These are phyloP conservation scores for Aeoliscus strigatus DNA, from an alignment of 2,797 vertebrate species.

Conservation along the genomic window DNA sequence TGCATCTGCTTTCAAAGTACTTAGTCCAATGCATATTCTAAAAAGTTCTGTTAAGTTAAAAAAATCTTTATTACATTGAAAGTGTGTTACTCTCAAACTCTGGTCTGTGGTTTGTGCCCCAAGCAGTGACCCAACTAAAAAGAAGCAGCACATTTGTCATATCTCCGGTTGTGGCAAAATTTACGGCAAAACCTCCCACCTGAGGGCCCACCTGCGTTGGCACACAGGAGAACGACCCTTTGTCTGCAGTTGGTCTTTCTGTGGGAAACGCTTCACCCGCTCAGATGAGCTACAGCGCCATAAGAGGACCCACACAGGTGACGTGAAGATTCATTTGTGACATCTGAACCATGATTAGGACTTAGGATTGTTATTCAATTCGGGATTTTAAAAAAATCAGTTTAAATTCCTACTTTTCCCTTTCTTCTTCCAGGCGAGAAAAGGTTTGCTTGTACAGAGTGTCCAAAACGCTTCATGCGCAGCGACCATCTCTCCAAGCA, in stretches of 20 bases:
- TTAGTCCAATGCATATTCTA: no score
- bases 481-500: conserved; percentile 97
- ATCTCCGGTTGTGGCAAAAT: conserved; percentile 91
- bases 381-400: no score
- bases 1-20: no score
- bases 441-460: conserved; percentile 87
- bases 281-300: conserved; percentile 93
- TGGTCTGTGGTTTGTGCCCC: neutral
- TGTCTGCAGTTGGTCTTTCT: conserved; percentile 87
- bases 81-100: neutral
- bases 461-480: conserved; percentile 96
- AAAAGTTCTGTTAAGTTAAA: no score
- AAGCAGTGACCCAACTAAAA: conserved; percentile 85
- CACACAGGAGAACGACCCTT: conserved; percentile 95
- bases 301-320: conserved; percentile 92
- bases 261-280: conserved; percentile 92
- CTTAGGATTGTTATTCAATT: no score
- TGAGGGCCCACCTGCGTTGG: conserved; percentile 93
- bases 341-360: neutral
- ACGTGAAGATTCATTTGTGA: conserved; percentile 29
- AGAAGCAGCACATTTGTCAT: conserved; percentile 97
- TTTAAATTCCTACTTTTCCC: no score
- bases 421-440: conserved; percentile 81
- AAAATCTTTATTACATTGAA: neutral
- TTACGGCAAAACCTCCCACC: conserved; percentile 94